Conservation (phyloP, 2,888 invertebrate genomes). For the Ethmia dodecea region DNA sequence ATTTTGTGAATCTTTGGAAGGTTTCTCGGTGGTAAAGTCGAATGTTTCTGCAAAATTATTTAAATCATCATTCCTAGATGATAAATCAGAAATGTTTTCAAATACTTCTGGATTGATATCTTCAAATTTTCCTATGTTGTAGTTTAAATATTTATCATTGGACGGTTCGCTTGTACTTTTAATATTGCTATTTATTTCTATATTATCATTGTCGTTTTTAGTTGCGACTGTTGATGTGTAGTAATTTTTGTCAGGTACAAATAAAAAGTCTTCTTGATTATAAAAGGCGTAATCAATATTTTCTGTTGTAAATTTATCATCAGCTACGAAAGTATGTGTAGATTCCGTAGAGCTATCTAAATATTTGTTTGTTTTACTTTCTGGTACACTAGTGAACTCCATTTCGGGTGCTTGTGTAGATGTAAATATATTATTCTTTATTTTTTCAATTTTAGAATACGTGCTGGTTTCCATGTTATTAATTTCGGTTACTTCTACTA, state of each 20-base stretch:
- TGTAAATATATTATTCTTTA: background rate
- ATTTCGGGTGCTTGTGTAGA: background rate
- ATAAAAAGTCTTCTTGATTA: background rate
- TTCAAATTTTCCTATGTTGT: background rate
- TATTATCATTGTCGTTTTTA: too few species aligned
- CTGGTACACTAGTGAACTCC: background rate
- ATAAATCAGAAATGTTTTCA: background rate
- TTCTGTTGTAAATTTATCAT: conserved; percentile 1
- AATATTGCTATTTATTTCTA: background rate
- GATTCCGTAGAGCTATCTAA: too few species aligned
- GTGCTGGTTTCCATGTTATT: conserved; percentile 5
- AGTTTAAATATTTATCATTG: background rate
- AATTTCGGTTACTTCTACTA: background rate
- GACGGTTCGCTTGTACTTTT: background rate
- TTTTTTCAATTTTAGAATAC: background rate
- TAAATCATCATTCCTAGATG: background rate
- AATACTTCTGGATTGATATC: background rate
- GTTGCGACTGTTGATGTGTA: too few species aligned
- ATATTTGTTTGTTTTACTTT: background rate
- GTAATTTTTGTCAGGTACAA: background rate
- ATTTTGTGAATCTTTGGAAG: background rate
- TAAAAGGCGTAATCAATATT: background rate
- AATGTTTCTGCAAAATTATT: background rate
- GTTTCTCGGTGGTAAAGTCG: background rate
- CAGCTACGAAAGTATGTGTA: too few species aligned